Base-by-base conservation (phyloP, 2,113 vertebrate genomes). In the Apodemus sylvaticus region DNA sequence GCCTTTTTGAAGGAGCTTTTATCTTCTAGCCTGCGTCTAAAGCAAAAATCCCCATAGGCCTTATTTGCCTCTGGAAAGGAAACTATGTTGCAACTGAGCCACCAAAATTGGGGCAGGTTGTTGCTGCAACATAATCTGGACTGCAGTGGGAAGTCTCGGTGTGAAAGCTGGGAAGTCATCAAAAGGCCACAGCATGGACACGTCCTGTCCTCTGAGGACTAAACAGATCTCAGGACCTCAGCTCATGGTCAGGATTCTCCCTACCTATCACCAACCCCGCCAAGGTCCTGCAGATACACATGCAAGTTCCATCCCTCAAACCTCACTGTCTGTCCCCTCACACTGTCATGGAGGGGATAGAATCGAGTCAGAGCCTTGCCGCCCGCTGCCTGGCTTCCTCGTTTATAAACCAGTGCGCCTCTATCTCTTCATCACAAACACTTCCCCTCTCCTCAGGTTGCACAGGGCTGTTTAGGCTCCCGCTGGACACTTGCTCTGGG, bases 221-320 rank as follows among this genome's bases (percentile, higher is more conserved):
- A 31, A 16, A 48, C 39, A 26, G 62, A 39, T 17, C 29, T 2
- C 64, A 85, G 79, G 48, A 51, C 7, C 10, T 53, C 48, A 45
- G 9, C 9, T 68, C 76, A n/a, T 3, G 0, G 4, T 58, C 14
- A 11, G 5, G 7, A 39, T 10, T 3, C 5, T 1, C n/a, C 19
- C 31, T 39, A 7, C 6, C 60, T 64, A 36, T 58, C 24, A 11
- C 66, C 36, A 34, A 48, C 70, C 19, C 1, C 10, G 29, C n/a
- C 26, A 3, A 1, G 16, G 55, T 45, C 64, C 53, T 0, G 48
- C 2, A 14, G 71, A 53, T 16, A 0, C 29, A 68, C 34, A n/a
- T 1, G 14, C 34, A 31, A 39, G 51, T 8, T 2, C 26, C 36
- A 36, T 34, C 71, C 88, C 55, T 66, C 71, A 91, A 34, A 29